A percentile compares a stretch with the other conserved stretches of the same genome.
These are phyloP conservation scores for Tortricodes alternella DNA, from an alignment of 2,888 invertebrate genomes.

Conservation along the genomic window DNA sequence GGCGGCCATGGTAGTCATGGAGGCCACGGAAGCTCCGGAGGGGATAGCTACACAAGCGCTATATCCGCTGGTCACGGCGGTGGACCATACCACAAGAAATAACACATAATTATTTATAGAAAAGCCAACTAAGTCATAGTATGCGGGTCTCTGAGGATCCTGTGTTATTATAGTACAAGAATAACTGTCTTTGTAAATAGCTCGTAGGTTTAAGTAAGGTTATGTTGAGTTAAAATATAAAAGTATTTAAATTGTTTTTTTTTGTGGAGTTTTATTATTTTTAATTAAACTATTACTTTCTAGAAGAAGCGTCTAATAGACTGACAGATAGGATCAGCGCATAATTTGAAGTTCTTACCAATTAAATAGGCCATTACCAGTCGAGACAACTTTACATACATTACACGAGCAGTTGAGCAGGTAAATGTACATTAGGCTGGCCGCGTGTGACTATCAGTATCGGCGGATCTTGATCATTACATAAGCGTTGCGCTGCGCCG, in stretches of 20 bases:
- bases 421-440: slow-evolving; percentile 7
- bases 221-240: slow-evolving; percentile 56
- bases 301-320: too few species aligned
- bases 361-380: neutral
- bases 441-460: slow-evolving; percentile 24
- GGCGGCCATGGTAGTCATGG: slow-evolving; percentile 38
- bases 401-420: slow-evolving; percentile 10
- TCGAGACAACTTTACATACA: slow-evolving; percentile 15
- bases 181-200: slow-evolving; percentile 62
- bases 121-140: slow-evolving; percentile 73
- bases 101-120: slow-evolving; percentile 37
- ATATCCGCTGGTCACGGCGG: slow-evolving; percentile 74
- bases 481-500: slow-evolving; percentile 10
- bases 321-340: slow-evolving; percentile 4
- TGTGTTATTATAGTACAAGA: slow-evolving; percentile 55
- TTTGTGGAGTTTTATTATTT: slow-evolving; percentile 31
- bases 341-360: slow-evolving; percentile 6
- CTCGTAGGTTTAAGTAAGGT: slow-evolving; percentile 64
- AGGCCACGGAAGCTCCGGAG: slow-evolving; percentile 46
- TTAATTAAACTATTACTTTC: neutral
- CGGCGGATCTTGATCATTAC: slow-evolving; percentile 24
- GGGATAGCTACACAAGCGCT: slow-evolving; percentile 72
- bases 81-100: slow-evolving; percentile 69
- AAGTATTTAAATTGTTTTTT: slow-evolving; percentile 39
- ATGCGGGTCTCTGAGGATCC: slow-evolving; percentile 43